Percentiles rank a stretch among this genome's conserved stretches.
Evolutionary conservation across 1,140 invertebrate genomes (phyloP).

Genomic region (Bradysia coprophila): DNA sequence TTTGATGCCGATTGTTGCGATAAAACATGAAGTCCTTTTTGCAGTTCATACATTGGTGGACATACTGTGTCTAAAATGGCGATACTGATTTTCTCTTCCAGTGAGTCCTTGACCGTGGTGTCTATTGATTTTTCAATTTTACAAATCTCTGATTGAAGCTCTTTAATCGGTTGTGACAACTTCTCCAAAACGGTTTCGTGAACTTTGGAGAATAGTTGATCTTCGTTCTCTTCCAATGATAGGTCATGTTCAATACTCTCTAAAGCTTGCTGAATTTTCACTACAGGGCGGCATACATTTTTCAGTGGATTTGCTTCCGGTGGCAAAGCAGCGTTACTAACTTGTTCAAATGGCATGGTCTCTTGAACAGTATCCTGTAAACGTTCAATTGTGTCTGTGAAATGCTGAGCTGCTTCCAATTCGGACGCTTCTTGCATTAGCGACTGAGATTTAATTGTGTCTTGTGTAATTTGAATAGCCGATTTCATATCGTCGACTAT

Average conservation of each 20-base stretch:
- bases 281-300: conserved; percentile 19
- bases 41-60: conserved; percentile 26
- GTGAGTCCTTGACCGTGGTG: conserved; percentile 22
- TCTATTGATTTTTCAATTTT: conserved; percentile 24
- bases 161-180: conserved; percentile 24
- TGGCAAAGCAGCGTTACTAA: conserved; percentile 27
- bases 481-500: conserved; percentile 27
- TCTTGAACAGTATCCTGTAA: conserved; percentile 24
- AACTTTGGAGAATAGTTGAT: conserved; percentile 18
- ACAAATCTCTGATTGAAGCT: conserved; percentile 23
- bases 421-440: conserved; percentile 29
- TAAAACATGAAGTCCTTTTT: conserved; percentile 26
- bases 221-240: conserved; percentile 19
- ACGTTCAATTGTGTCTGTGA: conserved; percentile 22
- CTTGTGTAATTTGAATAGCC: conserved; percentile 28
- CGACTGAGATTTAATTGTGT: conserved; percentile 28
- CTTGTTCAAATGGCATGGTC: conserved; percentile 26
- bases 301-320: conserved; percentile 21
- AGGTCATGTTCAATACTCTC: conserved; percentile 25
- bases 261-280: conserved; percentile 23
- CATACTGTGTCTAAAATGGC: conserved; percentile 28
- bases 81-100: conserved; percentile 28
- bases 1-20: conserved; percentile 11
- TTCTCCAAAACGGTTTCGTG: conserved; percentile 26
- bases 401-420: conserved; percentile 23